Evolutionary conservation across 2,888 invertebrate genomes (phyloP).

Genomic region (Thysanoteuthis rhombus): DNA sequence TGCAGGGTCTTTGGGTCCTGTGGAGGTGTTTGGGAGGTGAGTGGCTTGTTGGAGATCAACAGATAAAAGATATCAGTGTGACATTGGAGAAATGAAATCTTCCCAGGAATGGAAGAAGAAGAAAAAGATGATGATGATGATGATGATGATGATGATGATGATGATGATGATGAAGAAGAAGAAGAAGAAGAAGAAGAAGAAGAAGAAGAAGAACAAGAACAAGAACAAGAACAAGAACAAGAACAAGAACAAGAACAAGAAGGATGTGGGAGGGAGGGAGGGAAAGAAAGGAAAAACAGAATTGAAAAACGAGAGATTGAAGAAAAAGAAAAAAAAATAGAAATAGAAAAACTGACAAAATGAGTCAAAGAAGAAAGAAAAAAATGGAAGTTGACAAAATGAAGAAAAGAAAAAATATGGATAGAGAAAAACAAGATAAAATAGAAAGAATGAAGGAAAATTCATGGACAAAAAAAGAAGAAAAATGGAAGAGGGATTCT

Average conservation of each 20-base stretch:
- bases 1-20: neutral
- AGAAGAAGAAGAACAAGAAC: neutral
- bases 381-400: too few species aligned
- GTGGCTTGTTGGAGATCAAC: neutral
- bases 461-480: neutral
- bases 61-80: neutral
- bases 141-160: neutral
- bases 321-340: too few species aligned
- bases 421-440: neutral
- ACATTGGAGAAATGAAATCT: neutral
- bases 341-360: too few species aligned
- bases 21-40: neutral
- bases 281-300: neutral
- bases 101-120: neutral
- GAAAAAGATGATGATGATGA: neutral
- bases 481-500: neutral
- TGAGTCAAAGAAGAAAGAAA: too few species aligned
- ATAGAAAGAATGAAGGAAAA: neutral
- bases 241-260: neutral
- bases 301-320: neutral
- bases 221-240: neutral
- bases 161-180: neutral
- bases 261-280: neutral
- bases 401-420: neutral
- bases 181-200: neutral